Evolutionary conservation across 2,888 invertebrate genomes (phyloP).

Genomic region (Philhelius pedissequus): DNA sequence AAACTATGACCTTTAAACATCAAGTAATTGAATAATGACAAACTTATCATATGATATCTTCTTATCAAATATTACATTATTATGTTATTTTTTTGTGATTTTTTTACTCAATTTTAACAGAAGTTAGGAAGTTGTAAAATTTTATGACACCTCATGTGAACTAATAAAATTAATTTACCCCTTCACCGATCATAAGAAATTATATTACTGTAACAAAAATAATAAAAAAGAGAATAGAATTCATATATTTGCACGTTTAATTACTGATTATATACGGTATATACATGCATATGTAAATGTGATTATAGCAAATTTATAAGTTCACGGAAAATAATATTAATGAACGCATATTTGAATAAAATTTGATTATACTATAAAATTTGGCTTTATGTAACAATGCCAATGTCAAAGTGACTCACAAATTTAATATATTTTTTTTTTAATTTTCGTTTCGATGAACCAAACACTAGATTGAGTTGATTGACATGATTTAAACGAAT

Average conservation of each 20-base stretch:
- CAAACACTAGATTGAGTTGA: neutral
- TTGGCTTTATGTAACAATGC: neutral
- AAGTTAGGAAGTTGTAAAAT: slow-evolving; percentile 18
- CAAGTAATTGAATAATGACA: slow-evolving; percentile 2
- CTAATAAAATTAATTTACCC: slow-evolving; percentile 3
- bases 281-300: too few relatives aligned
- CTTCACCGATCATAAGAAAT: neutral
- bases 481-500: neutral
- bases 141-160: slow-evolving; percentile 17
- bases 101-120: neutral
- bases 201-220: neutral
- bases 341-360: neutral
- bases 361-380: too few relatives aligned
- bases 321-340: neutral
- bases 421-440: neutral
- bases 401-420: neutral
- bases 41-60: slow-evolving; percentile 8
- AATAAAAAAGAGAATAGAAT: neutral
- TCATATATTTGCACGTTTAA: too few relatives aligned
- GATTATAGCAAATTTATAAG: neutral
- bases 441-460: neutral
- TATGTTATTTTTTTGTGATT: neutral
- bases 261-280: too few relatives aligned
- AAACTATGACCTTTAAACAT: slow-evolving; percentile 1
- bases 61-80: slow-evolving; percentile 35